Percentiles rank a stretch among this genome's conserved stretches.
Evolutionary conservation across 2,113 vertebrate species (phyloP).

Genomic region (Varanus salvator): DNA sequence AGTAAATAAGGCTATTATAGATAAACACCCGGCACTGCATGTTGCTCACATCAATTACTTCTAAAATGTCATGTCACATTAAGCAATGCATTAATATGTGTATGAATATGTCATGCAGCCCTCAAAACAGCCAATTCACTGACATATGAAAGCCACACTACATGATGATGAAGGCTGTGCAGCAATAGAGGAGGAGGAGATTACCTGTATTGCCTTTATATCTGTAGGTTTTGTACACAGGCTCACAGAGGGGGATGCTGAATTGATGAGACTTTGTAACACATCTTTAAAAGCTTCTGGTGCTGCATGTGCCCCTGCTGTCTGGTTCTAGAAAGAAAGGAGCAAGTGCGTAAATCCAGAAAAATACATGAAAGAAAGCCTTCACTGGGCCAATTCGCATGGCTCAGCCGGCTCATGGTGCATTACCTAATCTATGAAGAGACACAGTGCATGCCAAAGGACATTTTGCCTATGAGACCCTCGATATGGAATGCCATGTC

Average conservation of each 20-base stretch:
- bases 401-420: no score
- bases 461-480: no score
- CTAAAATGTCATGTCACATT: background rate
- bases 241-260: slow-evolving; percentile 81
- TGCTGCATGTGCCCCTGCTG: slow-evolving; percentile 56
- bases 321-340: slow-evolving; percentile 72
- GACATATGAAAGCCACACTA: background rate
- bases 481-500: no score
- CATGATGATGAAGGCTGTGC: background rate
- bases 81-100: fast-evolving
- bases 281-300: slow-evolving; percentile 74
- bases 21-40: background rate
- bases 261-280: slow-evolving; percentile 81
- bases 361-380: background rate
- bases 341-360: background rate
- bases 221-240: slow-evolving; percentile 83
- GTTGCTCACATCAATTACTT: background rate
- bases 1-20: background rate
- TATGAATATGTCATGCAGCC: slow-evolving; percentile 4
- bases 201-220: slow-evolving; percentile 82
- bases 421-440: no score
- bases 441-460: no score
- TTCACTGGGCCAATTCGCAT: background rate
- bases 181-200: slow-evolving; percentile 1
- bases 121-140: background rate